Base-by-base conservation (phyloP, 1,140 invertebrate genomes). In the Drosophila pseudoananassae region DNA sequence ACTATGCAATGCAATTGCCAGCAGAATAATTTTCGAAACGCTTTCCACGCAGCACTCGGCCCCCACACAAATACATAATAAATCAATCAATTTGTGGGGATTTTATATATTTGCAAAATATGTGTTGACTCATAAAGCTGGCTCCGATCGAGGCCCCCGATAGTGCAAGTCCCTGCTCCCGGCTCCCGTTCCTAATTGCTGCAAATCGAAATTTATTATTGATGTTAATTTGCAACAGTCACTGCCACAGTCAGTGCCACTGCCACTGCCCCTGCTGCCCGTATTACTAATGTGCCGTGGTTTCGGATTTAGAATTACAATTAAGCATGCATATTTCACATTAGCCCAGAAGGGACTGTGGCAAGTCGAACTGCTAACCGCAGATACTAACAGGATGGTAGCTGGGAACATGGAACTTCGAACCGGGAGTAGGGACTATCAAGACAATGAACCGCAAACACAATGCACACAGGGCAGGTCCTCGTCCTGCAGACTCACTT, bases 201-300 rank as follows among this genome's bases (percentile, higher is more conserved):
- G 66, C 66, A 87, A 87, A 87, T 84, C 79, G 71, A 79, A 84
- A 88, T 89, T 84, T 89, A 83, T 89, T 83, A 88, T 89, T 83
- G 52, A 88, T 84, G 84, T 84, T 89, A 83, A 87, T 88, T 81
- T 85, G 63, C 53, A 69, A 65, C 64, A 73, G 59, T 78, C 47
- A 49, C 64, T 76, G 76, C 60, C 38, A 9, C 40, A 10, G 38
- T 9, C 27, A 29, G 6, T 7, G 27, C 31, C 38, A 8, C 38
- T n/a, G 38, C n/a, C 38, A 6, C 12, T 8, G 40, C 4, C 7
- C 40, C 40, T 15, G 14, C 10, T 17, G 58, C 12, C 53, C 40
- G 25, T 51, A 33, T 45, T 63, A 55, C 76, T 78, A 73, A 81
- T 85, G 64, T 88, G 54, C 47, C 36, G 57, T 54, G 64, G 57